These are phyloP conservation scores for Circaetus cinerascens DNA, from an alignment of 2,113 vertebrate species.

Conservation along the genomic window DNA sequence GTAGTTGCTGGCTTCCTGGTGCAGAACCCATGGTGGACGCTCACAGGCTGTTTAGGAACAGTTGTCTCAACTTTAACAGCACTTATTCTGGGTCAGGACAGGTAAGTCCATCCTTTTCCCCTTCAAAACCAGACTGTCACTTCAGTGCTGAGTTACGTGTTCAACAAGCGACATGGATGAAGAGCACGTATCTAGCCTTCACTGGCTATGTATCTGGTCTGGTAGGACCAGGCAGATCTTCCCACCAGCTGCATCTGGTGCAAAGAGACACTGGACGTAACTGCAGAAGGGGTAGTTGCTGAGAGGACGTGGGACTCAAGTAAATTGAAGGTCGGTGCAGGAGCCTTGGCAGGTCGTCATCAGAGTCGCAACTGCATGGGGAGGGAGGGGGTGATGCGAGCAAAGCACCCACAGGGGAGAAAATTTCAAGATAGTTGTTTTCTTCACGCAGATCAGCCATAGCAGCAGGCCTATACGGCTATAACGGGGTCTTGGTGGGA, in stretches of 20 bases:
- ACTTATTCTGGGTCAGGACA: constrained; percentile 87
- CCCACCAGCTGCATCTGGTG: neutral
- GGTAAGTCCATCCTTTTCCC: constrained; percentile 56
- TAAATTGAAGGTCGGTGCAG: fast-evolving
- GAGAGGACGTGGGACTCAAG: neutral
- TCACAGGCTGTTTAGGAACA: constrained; percentile 88
- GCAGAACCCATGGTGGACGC: constrained; percentile 94
- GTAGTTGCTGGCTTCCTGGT: constrained; percentile 85
- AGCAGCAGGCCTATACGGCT: constrained; percentile 88
- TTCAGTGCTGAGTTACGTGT: neutral
- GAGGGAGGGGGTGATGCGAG: neutral
- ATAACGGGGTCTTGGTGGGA: constrained; percentile 92
- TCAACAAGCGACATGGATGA: neutral
- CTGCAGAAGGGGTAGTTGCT: neutral
- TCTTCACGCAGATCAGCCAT: constrained; percentile 79
- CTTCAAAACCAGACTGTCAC: neutral
- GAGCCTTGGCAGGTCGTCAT: neutral
- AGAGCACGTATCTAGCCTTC: neutral
- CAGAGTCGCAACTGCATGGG: neutral
- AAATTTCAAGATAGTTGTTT: neutral
- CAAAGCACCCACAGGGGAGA: neutral
- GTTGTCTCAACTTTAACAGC: constrained; percentile 87
- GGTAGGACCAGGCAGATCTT: neutral
- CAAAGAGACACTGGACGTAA: neutral
- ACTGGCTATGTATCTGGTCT: neutral